These are phyloP conservation scores for Xylota sylvarum DNA, from an alignment of 2,888 invertebrate species.

Conservation along the genomic window DNA sequence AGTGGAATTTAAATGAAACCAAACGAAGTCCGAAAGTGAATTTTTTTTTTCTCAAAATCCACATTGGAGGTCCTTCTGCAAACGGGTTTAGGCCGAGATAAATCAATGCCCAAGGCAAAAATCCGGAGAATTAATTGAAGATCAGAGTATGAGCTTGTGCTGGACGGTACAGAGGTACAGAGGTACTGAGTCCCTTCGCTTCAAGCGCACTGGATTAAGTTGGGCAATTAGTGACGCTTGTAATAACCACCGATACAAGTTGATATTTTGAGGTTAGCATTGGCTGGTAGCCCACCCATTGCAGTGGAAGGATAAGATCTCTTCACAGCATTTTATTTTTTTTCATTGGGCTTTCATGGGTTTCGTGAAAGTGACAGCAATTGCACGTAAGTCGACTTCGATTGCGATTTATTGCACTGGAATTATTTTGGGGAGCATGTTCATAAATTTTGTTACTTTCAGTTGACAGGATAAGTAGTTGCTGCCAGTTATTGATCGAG, in stretches of 20 bases:
- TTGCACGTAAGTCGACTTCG: conserved; percentile 54
- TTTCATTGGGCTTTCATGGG: conserved; percentile 31
- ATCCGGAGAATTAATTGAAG: conserved; percentile 40
- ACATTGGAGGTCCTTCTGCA: conserved; percentile 63
- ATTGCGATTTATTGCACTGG: conserved; percentile 57
- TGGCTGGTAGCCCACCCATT: conserved; percentile 67
- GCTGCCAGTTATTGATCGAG: neutral
- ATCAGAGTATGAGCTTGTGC: conserved; percentile 1
- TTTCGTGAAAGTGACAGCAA: conserved; percentile 72
- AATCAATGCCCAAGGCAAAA: conserved; percentile 60
- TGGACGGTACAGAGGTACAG: neutral
- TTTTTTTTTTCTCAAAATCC: neutral
- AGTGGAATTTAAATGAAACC: conserved; percentile 59
- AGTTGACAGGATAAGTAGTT: neutral
- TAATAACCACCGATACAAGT: conserved; percentile 70
- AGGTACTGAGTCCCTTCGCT: conserved; percentile 30
- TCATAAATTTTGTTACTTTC: neutral
- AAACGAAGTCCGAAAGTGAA: conserved; percentile 56
- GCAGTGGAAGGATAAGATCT: conserved; percentile 59
- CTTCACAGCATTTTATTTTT: conserved; percentile 15
- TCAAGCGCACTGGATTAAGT: conserved; percentile 51
- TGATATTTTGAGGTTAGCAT: conserved; percentile 61
- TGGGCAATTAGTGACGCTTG: conserved; percentile 74
- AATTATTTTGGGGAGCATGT: conserved; percentile 10
- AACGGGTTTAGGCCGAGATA: conserved; percentile 55